Evolutionary conservation across 2,113 vertebrate species (phyloP), one percentile per base, ranked within the genome.

Genomic region (Lophius piscatorius): DNA sequence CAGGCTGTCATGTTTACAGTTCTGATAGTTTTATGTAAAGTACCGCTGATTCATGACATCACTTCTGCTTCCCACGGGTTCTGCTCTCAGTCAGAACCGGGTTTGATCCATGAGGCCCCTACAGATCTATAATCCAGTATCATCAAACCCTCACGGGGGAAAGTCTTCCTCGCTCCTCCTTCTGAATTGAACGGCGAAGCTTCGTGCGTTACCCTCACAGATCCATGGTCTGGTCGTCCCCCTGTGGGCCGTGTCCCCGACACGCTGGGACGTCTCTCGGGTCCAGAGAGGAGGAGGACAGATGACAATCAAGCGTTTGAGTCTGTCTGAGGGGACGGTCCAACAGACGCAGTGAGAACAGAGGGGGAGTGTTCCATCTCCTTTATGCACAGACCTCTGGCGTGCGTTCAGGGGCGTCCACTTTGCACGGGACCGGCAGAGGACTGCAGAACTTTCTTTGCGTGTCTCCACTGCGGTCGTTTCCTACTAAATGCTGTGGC

Each of bases 241-340:
- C 40, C 59, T 48, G 35, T 31, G 13, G 33, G 9, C 20, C 23
- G 36, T 48, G 52, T 38, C 31, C 34, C 33, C 21, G 45, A 22
- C 67, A 47, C 16, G 42, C 60, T 79, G 63, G 63, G 71, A 73
- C 34, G 66, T 71, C 56, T 70, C 63, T 22, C 17, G 52, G 35
- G 40, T 47, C 60, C 23, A 46, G 47, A 33, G 61, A 60, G 39
- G 45, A 35, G 39, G 75, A 67, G 66, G 55, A 22, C n/a, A 31
- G 28, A n/a, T 64, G 58, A 77, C 79, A 80, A 77, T 72, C 45
- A 36, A 34, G 24, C 12, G 34, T 65, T 73, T 81, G 59, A 81
- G 58, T 63, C 45, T 21, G 51, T 63, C 34, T 44, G 74, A 63
- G 26, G 26, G 63, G 54, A 63, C 45, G 42, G 39, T 3, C 13